Evolutionary conservation across 2,113 vertebrate genomes (phyloP), one percentile per base, ranked within the genome.

Genomic region (Cynopterus brachyotis): DNA sequence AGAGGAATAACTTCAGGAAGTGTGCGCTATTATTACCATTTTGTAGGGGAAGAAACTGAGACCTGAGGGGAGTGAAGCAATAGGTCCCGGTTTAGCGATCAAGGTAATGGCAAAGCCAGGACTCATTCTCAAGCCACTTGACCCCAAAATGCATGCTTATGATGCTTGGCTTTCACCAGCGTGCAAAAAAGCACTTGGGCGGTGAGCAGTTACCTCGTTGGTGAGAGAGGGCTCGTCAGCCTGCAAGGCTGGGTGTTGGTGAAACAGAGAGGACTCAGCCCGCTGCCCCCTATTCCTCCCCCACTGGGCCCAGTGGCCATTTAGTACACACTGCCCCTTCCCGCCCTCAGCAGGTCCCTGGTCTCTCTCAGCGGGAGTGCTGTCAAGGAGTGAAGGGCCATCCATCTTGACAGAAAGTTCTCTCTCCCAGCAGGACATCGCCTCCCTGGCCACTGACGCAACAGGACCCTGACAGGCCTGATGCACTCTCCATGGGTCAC

Each of bases 401-500:
- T 98, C 91, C 96, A 66, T 97, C 80, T 89, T 16, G 0, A 19
- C 13, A 76, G 96, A 95, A 95, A 98, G 89, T 42, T 1, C 89
- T 85, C 87, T 57, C 80, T 81, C 95, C 42, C 97, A 3, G 94
- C 50, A 91, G 96, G 97, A 72, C 55, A 1, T 64, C 12, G 70
- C 84, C 92, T 96, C 90, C 69, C 92, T 13, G n/a, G 72, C 88
- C 72, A 40, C 95, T 88, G 90, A 94, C 97, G 90, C 95, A 96
- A 55, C 0, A 26, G 3, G 8, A 12, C 88, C 92, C 76, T 98
- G 98, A 98, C 98, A 98, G 97, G 45, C 80, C 9, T 96, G 97
- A 98, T 97, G 75, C 55, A 86, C 96, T 97, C 92, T 91, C 96
- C 83, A 67, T 5, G 55, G 96, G 81, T 81, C 35, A 73, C 72